A percentile compares a stretch with the other conserved stretches of the same genome.
These are phyloP conservation scores for Okamejei kenojei DNA, from an alignment of 2,797 vertebrate species.

Conservation along the genomic window DNA sequence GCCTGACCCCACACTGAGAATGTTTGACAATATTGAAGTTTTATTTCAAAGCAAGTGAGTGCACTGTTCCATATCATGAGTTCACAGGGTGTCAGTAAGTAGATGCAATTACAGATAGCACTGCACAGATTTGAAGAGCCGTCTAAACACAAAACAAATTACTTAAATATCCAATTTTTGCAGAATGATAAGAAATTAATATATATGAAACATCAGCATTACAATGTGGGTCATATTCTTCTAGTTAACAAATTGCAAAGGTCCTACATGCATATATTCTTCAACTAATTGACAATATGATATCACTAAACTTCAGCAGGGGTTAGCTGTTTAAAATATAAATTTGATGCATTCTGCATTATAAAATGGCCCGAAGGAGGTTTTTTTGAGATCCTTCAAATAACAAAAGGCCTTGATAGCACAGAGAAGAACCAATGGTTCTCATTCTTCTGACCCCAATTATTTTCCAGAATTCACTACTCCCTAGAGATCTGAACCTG, in stretches of 20 bases:
- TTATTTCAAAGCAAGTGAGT: too few relatives aligned
- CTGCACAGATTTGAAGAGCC: background rate
- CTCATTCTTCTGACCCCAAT: background rate
- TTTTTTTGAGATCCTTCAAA: background rate
- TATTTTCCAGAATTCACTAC: background rate
- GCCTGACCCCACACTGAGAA: too few relatives aligned
- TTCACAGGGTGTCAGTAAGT: too few relatives aligned
- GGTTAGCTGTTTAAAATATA: background rate
- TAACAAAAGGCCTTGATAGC: background rate
- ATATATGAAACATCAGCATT: too few relatives aligned
- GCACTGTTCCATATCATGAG: too few relatives aligned
- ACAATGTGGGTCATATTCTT: background rate
- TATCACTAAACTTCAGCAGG: background rate
- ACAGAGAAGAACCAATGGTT: background rate
- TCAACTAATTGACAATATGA: background rate
- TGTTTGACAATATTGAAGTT: too few relatives aligned
- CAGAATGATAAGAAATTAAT: background rate
- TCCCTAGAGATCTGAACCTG: background rate
- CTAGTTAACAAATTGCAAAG: background rate
- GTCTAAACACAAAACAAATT: background rate
- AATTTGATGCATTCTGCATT: background rate
- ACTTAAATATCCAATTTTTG: background rate
- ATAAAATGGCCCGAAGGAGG: background rate
- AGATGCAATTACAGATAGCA: background rate
- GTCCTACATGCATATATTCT: background rate